These are phyloP conservation scores for Scolopax rusticola DNA, from an alignment of 2,797 vertebrate genomes.

Conservation along the genomic window DNA sequence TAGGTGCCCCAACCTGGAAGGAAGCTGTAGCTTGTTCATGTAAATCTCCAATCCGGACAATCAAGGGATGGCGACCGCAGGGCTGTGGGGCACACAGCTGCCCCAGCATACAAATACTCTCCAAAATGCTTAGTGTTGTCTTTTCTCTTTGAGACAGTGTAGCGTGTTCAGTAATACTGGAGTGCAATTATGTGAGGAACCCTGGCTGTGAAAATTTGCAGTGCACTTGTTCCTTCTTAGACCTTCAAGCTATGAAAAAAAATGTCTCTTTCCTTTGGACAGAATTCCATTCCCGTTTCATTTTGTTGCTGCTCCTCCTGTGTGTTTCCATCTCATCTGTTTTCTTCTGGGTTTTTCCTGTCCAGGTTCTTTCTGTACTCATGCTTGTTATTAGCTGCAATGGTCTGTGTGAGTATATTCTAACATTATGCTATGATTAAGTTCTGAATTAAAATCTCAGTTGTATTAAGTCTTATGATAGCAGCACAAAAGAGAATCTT, in stretches of 20 bases:
- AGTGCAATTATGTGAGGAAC: neutral
- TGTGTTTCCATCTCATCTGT: neutral
- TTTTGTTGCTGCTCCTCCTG: neutral
- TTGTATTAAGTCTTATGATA: neutral
- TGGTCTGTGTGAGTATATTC: neutral
- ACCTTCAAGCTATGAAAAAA: neutral
- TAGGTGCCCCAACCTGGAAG: neutral
- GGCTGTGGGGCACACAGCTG: neutral
- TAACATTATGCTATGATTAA: neutral
- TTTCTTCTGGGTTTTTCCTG: neutral
- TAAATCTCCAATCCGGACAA: neutral
- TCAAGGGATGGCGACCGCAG: neutral
- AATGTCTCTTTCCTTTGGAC: neutral
- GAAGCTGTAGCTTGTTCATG: neutral
- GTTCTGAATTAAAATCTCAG: neutral
- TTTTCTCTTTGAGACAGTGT: neutral
- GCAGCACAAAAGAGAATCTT: neutral
- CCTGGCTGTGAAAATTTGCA: conserved; percentile 2
- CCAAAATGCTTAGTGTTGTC: neutral
- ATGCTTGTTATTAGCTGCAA: neutral
- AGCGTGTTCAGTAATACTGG: neutral
- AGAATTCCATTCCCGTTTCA: neutral
- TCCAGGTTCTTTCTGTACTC: neutral
- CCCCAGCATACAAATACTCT: too few species aligned
- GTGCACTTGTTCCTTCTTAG: neutral